Evolutionary conservation across 2,888 invertebrate species (phyloP).

Genomic region (Tiliacea citrago): DNA sequence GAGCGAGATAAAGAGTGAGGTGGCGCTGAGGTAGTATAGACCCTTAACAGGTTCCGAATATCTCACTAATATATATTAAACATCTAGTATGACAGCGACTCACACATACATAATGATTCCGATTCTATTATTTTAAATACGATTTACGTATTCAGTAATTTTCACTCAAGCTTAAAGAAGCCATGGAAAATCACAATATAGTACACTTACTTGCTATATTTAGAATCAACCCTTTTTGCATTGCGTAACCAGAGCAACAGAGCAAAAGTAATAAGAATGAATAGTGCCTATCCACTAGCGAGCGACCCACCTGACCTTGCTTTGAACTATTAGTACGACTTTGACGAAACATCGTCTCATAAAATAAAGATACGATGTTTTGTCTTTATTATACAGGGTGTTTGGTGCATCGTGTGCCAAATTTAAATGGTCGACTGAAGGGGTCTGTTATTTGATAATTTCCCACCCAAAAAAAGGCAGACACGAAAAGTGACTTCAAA

Average conservation of each 20-base stretch:
- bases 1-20: no score
- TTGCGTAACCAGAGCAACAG: constrained; percentile 20
- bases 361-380: no score
- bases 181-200: constrained; percentile 55
- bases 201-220: constrained; percentile 45
- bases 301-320: no score
- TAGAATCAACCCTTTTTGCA: constrained; percentile 53
- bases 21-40: no score
- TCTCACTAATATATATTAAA: not conserved
- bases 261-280: constrained; percentile 27
- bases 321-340: no score
- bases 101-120: constrained; percentile 10
- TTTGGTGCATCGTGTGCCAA: no score
- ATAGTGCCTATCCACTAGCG: not conserved
- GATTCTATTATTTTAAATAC: constrained; percentile 12
- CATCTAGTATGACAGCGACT: not conserved
- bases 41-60: no score
- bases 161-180: constrained; percentile 42
- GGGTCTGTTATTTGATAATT: no score
- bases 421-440: no score
- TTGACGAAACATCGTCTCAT: not conserved
- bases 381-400: no score
- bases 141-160: constrained; percentile 20
- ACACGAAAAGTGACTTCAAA: not conserved
- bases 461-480: no score